Percentiles rank a stretch among this genome's conserved stretches.
phyloP scores from a whole-genome alignment of 2,888 invertebrate genomes.

The Thyatira batis region DNA sequence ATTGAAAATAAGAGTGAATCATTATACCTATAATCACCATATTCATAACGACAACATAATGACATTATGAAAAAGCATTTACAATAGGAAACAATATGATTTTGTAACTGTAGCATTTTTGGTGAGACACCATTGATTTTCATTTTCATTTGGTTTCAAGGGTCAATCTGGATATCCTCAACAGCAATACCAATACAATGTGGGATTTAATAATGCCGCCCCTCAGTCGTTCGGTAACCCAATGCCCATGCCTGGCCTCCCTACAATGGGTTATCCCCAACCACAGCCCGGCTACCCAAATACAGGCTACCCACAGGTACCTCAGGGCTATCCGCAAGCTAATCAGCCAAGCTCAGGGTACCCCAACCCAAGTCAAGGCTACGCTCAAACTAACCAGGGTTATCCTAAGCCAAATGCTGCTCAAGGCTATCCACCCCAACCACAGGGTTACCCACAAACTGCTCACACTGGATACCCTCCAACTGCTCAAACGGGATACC shows the following conservation, averaged over 20 bases:
- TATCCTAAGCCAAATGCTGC: constrained; percentile 38
- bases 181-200: constrained; percentile 73
- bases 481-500: constrained; percentile 23
- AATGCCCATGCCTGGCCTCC: constrained; percentile 72
- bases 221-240: constrained; percentile 79
- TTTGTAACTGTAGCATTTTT: neutral
- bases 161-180: constrained; percentile 80
- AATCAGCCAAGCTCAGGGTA: constrained; percentile 28
- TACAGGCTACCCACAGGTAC: constrained; percentile 62
- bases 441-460: constrained; percentile 27
- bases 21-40: no score
- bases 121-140: neutral
- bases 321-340: constrained; percentile 51
- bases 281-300: constrained; percentile 60
- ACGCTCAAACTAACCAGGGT: constrained; percentile 45
- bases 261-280: constrained; percentile 67
- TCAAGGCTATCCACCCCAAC: constrained; percentile 28
- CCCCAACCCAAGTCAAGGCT: constrained; percentile 44
- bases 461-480: constrained; percentile 29
- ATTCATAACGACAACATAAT: no score
- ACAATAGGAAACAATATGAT: neutral
- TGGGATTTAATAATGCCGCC: constrained; percentile 74
- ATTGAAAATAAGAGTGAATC: no score
- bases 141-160: constrained; percentile 68
- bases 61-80: no score